phyloP scores from a whole-genome alignment of 2,888 invertebrate species.

The Volucella inflata region DNA sequence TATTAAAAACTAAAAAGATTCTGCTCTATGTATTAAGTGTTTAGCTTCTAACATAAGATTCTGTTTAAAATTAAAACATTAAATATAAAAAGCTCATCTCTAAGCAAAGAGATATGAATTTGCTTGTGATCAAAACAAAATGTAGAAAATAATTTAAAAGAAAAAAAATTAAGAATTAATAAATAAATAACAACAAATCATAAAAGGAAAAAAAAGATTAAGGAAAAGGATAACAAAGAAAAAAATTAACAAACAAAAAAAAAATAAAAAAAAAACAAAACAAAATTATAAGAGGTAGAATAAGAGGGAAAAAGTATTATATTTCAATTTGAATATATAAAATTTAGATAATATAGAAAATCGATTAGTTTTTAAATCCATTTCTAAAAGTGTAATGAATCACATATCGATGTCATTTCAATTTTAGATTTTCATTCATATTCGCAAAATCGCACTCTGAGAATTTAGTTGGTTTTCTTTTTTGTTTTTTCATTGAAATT shows the following conservation, averaged over 20 bases:
- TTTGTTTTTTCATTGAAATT: constrained; percentile 17
- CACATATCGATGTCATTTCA: constrained; percentile 65
- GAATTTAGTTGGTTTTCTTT: constrained; percentile 33
- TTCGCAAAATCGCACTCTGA: constrained; percentile 57
- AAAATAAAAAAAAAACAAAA: constrained; percentile 57
- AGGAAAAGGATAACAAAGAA: constrained; percentile 44
- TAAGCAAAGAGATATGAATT: constrained; percentile 77
- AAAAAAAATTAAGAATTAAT: constrained; percentile 43
- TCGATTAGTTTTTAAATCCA: constrained; percentile 83
- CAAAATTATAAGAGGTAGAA: constrained; percentile 58
- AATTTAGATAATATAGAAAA: constrained; percentile 78
- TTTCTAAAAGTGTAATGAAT: constrained; percentile 75
- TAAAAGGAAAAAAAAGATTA: constrained; percentile 55
- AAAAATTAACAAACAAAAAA: constrained; percentile 61
- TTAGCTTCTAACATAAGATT: constrained; percentile 49
- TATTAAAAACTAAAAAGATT: constrained; percentile 16
- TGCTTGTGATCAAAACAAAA: constrained; percentile 80
- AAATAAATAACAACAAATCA: constrained; percentile 64
- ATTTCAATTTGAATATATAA: constrained; percentile 61
- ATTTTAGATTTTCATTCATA: constrained; percentile 69
- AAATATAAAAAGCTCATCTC: constrained; percentile 75
- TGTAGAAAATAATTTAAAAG: constrained; percentile 56
- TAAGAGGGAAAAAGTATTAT: constrained; percentile 60
- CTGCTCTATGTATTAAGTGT: constrained; percentile 66
- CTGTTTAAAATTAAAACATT: constrained; percentile 61